Conservation (phyloP, 2,797 vertebrate species). For the Mus spretus region DNA sequence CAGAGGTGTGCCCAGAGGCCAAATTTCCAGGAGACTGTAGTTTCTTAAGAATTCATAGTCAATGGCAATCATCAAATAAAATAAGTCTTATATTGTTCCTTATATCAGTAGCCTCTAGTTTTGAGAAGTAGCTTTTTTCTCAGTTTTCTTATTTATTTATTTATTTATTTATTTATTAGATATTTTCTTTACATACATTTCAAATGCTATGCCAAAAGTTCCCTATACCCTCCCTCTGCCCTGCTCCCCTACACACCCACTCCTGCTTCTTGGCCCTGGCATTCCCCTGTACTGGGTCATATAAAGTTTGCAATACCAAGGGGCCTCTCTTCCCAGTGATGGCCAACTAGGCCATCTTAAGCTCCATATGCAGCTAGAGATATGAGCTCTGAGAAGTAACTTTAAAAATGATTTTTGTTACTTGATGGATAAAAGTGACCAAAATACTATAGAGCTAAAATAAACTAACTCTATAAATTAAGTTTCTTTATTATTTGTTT, state of each 20-base stretch:
- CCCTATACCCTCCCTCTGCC: no score
- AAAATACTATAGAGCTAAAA: neutral
- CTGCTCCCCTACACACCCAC: no score
- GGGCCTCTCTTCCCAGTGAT: no score
- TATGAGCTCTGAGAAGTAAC: neutral
- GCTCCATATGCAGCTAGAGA: no score
- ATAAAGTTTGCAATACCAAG: no score
- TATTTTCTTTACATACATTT: no score
- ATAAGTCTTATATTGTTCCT: neutral
- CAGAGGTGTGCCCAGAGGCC: neutral
- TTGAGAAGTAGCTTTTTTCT: neutral
- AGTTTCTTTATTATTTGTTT: neutral
- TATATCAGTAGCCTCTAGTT: neutral
- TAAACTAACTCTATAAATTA: neutral
- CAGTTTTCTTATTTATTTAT: no score
- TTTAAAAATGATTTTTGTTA: neutral
- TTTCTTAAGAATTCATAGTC: neutral
- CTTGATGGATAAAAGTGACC: neutral
- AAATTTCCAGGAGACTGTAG: neutral
- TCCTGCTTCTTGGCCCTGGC: no score
- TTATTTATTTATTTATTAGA: no score
- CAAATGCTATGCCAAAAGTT: no score
- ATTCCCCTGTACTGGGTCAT: no score
- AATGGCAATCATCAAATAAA: neutral
- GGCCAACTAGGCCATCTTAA: no score